A percentile compares a stretch with the other conserved stretches of the same genome.
These are phyloP conservation scores for Epizoanthus fatuus DNA, from an alignment of 92 coral and sea anemone species.

Conservation along the genomic window DNA sequence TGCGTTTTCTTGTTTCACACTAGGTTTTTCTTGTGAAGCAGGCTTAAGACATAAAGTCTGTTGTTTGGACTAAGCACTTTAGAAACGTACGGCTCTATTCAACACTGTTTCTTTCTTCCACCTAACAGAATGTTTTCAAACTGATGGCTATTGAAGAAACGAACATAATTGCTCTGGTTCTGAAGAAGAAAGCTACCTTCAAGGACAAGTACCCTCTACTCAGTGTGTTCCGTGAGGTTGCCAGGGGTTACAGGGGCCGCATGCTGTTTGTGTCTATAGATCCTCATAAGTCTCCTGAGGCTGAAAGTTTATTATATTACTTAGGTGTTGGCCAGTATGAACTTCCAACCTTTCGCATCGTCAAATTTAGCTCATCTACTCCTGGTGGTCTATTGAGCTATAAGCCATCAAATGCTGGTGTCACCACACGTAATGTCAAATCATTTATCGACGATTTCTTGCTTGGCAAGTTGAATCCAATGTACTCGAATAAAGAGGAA, in stretches of 20 bases:
- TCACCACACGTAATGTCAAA: not conserved
- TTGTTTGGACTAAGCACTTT: not conserved
- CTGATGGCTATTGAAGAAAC: not conserved
- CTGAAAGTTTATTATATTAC: not conserved
- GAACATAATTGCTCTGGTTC: not conserved
- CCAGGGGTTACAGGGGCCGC: not conserved
- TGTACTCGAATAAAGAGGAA: not conserved
- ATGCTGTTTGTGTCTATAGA: not conserved
- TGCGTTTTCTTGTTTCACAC: too few species aligned
- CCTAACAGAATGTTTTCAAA: not conserved
- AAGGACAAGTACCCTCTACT: not conserved
- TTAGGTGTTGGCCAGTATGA: not conserved
- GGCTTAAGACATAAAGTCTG: too few species aligned
- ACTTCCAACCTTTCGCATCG: not conserved
- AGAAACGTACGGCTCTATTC: not conserved
- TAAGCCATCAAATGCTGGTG: not conserved
- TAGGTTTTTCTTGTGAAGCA: not conserved
- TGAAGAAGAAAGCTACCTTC: not conserved
- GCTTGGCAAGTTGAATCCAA: not conserved
- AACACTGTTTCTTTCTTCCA: not conserved
- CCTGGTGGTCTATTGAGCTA: not conserved
- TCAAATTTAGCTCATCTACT: not conserved
- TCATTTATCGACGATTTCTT: not conserved
- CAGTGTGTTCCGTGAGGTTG: not conserved
- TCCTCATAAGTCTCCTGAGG: not conserved